Percentiles rank a stretch among this genome's conserved stretches.
Evolutionary conservation across 2,113 vertebrate genomes (phyloP).

Genomic region (Anguilla japonica): DNA sequence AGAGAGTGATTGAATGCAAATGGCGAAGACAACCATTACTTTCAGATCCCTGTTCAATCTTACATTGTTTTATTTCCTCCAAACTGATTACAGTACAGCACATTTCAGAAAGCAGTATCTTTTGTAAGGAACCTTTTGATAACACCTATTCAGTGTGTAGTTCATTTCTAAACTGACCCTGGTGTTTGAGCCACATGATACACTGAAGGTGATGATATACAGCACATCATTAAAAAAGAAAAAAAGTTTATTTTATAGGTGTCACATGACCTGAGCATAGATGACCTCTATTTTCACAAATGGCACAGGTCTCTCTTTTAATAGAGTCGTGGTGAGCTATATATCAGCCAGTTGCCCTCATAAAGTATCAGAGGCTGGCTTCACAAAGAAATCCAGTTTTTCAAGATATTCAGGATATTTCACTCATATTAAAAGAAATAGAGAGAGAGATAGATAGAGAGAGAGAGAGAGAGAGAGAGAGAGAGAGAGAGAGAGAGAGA

Average conservation of each 20-base stretch:
- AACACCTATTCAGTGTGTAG: not conserved
- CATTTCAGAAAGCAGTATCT: not conserved
- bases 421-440: conserved; percentile 63
- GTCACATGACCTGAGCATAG: conserved; percentile 72
- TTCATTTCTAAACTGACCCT: conserved; percentile 41
- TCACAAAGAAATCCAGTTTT: conserved; percentile 72
- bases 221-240: conserved; percentile 63
- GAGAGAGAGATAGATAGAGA: conserved; percentile 58
- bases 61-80: not conserved
- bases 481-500: conserved; percentile 52
- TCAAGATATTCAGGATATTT: conserved; percentile 63
- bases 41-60: not conserved
- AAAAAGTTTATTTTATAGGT: conserved; percentile 79
- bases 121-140: not conserved
- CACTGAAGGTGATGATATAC: conserved; percentile 59
- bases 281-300: conserved; percentile 79
- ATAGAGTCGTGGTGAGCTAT: conserved; percentile 72
- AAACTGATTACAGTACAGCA: not conserved
- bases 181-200: conserved; percentile 60
- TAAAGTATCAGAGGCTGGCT: conserved; percentile 64
- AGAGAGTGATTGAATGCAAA: conserved; percentile 6
- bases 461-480: conserved; percentile 55
- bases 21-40: not conserved
- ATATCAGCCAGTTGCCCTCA: conserved; percentile 72
- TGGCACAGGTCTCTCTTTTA: conserved; percentile 75